Conservation (phyloP, 2,888 invertebrate species). For the Drosophila lacicola region DNA sequence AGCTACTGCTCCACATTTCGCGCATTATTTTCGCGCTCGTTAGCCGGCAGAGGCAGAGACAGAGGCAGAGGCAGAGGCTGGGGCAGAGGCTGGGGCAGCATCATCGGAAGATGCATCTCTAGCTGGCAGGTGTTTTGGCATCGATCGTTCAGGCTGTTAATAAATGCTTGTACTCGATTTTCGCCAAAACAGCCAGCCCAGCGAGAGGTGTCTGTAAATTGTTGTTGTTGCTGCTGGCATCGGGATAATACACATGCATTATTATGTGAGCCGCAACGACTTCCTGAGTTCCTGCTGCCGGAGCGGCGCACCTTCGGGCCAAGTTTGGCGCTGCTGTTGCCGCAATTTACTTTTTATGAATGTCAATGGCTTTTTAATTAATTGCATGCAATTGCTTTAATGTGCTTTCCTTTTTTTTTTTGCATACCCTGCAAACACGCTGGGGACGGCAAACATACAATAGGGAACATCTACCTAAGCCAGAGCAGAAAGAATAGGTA, state of each 20-base stretch:
- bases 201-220: constrained; percentile 65
- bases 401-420: constrained; percentile 2
- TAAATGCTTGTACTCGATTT: constrained; percentile 65
- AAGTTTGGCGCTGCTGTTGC: constrained; percentile 57
- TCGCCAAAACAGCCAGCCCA: constrained; percentile 10
- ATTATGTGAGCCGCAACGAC: constrained; percentile 52
- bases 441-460: no score
- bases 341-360: constrained; percentile 78
- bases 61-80: neutral
- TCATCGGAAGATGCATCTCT: constrained; percentile 53
- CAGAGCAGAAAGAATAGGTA: no score
- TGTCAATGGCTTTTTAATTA: constrained; percentile 79
- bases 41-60: constrained; percentile 31
- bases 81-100: constrained; percentile 11
- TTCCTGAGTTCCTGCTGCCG: constrained; percentile 36
- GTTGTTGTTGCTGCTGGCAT: constrained; percentile 53
- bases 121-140: constrained; percentile 70
- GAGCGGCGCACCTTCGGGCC: constrained; percentile 5
- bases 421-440: neutral
- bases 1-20: constrained; percentile 71
- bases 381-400: constrained; percentile 64
- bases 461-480: no score
- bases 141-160: constrained; percentile 66
- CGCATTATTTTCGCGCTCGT: constrained; percentile 79
- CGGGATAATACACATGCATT: constrained; percentile 68